Evolutionary conservation across 2,888 invertebrate genomes (phyloP), one percentile per base, ranked within the genome.

Genomic region (Cancer borealis): DNA sequence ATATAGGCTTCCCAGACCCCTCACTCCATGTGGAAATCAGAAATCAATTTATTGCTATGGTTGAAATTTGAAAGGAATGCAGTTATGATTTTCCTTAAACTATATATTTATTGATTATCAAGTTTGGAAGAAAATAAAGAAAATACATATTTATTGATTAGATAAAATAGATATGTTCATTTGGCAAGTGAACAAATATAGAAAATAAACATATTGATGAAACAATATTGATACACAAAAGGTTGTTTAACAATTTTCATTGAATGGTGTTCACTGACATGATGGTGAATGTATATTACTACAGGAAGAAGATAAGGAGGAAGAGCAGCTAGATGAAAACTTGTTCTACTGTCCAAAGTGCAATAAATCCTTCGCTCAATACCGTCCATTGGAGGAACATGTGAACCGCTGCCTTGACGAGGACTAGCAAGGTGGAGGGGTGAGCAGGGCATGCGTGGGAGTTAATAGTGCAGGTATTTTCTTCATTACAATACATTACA

Each of bases 341-440:
- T 96, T 97, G 0, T 97, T 96, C 88, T 96, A 96, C 96, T 97
- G 97, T 96, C 97, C 97, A 0, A 97, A 97, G 95, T 97, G 97
- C 96, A 97, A 97, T 96, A 96, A 96, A 96, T 96, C 97, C 30
- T 97, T 97, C 96, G 97, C 97, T 96, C 97, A 97, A 0, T 96
- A 97, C 39, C 96, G 97, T 96, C 96, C 97, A 87, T 96, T 97
- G 46, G 97, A 97, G 96, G 97, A 97, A 96, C 97, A 97, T 95
- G 97, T 97, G 26, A 97, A 97, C 45, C 96, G 96, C 26, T 97
- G 97, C 92, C 95, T 96, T 87, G 95, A 96, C 66, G 95, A 95
- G 45, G 95, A 95, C 87, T 95, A 94, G 92, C 79, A 3, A 30
- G 30, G 47, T 21, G 21, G 73, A 26, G 5, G 73, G 73, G 10